Percentiles rank a stretch among this genome's conserved stretches.
These are phyloP conservation scores for Aricia artaxerxes DNA, from an alignment of 2,888 invertebrate genomes.

Conservation along the genomic window DNA sequence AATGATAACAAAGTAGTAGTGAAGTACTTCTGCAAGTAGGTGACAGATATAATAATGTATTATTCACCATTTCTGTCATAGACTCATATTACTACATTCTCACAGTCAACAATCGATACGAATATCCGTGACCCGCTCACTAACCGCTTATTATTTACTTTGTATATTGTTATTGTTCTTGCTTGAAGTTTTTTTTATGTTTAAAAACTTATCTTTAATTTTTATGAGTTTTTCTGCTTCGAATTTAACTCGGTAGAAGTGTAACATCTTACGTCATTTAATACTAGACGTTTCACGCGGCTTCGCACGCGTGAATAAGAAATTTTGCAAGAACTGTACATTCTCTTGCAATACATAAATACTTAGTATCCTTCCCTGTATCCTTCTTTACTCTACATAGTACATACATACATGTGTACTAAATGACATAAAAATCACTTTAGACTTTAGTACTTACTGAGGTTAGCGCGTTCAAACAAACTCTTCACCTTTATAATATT, in stretches of 20 bases:
- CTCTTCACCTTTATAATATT: too few relatives aligned
- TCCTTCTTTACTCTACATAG: too few relatives aligned
- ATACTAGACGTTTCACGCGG: neutral
- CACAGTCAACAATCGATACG: neutral
- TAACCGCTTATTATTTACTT: neutral
- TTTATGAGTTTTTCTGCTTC: neutral
- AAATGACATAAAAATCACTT: too few relatives aligned
- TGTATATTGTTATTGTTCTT: neutral
- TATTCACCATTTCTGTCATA: neutral
- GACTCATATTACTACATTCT: neutral
- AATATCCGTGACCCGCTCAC: slow-evolving; percentile 1
- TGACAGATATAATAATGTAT: neutral
- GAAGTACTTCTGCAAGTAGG: neutral
- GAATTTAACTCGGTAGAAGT: neutral
- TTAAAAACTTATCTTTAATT: neutral
- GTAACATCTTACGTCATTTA: neutral
- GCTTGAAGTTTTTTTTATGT: neutral
- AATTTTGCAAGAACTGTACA: too few relatives aligned
- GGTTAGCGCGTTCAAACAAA: too few relatives aligned
- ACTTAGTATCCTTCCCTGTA: too few relatives aligned
- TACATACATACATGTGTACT: too few relatives aligned
- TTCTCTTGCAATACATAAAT: too few relatives aligned
- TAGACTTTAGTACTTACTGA: too few relatives aligned
- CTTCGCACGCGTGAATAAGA: too few relatives aligned
- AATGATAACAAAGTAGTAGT: neutral